Evolutionary conservation across 1,140 invertebrate genomes (phyloP), one percentile per base, ranked within the genome.

Genomic region (Apis dorsata): DNA sequence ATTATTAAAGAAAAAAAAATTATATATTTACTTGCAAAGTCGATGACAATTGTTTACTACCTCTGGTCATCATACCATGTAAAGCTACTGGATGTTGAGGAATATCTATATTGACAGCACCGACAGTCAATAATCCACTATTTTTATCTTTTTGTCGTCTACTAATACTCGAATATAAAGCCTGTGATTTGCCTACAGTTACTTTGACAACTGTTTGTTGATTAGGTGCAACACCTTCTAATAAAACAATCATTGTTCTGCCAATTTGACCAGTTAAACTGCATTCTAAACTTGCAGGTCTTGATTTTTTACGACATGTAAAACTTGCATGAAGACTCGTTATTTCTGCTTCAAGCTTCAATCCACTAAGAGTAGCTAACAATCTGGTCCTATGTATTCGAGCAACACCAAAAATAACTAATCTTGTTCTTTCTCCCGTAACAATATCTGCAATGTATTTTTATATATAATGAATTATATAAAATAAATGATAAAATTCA

Each of bases 61-160:
- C 98, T 87, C 98, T 95, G 0, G 98, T 98, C 96, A 99, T 98
- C 97, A 99, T 99, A 71, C 98, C 98, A 92, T 99, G 99, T 75
- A 99, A 94, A 53, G 97, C 98, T 0, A 99, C 98, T 0, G 99
- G 98, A 95, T 99, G 98, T 91, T 99, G 98, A 4, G 99, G 99
- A 90, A 99, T 98, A 92, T 99, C 98, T 72, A 99, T 96, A 86
- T 97, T 96, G 1, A 99, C 97, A 57, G 97, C 96, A 1, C 98
- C 98, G 69, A 99, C 95, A 10, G 97, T 98, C 0, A 98, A 92
- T 71, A 99, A 94, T 15, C 97, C 97, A 51, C 97, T 98, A 90
- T 98, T 98, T 90, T 97, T 97, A 88, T 98, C 97, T 91, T 98
- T 97, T 79, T 95, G 95, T 24, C 96, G 95, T 75, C 96, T 96